phyloP scores from a whole-genome alignment of 2,113 vertebrate species.

The Pholis gunnellus region DNA sequence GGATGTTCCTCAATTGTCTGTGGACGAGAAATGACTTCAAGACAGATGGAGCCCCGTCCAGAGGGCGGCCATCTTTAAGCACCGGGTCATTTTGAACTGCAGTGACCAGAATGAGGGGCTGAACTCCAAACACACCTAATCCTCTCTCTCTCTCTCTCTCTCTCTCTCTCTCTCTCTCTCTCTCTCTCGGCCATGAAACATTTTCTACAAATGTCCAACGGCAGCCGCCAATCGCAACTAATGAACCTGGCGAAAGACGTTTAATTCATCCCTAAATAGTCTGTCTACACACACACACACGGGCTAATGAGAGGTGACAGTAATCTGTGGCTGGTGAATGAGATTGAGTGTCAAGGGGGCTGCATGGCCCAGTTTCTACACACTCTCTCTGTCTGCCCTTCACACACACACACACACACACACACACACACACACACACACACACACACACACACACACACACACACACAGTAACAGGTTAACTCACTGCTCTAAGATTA shows the following conservation, averaged over 20 bases:
- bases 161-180: neutral
- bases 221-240: neutral
- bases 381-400: neutral
- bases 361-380: conserved; percentile 54
- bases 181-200: neutral
- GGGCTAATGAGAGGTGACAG: conserved; percentile 54
- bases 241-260: neutral
- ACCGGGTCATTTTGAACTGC: conserved; percentile 8
- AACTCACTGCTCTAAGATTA: conserved; percentile 46
- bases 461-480: conserved; percentile 7
- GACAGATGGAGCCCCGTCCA: neutral
- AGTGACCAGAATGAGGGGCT: neutral
- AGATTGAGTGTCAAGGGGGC: conserved; percentile 56
- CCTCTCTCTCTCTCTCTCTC: neutral
- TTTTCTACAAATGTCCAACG: neutral
- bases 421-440: neutral
- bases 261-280: conserved; percentile 8
- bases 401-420: neutral
- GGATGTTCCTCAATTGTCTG: neutral
- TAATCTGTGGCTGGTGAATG: conserved; percentile 62
- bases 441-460: neutral
- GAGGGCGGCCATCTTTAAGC: conserved; percentile 5
- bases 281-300: neutral
- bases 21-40: neutral
- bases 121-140: neutral